phyloP scores from a whole-genome alignment of 2,113 vertebrate species.

The Euleptes europaea region DNA sequence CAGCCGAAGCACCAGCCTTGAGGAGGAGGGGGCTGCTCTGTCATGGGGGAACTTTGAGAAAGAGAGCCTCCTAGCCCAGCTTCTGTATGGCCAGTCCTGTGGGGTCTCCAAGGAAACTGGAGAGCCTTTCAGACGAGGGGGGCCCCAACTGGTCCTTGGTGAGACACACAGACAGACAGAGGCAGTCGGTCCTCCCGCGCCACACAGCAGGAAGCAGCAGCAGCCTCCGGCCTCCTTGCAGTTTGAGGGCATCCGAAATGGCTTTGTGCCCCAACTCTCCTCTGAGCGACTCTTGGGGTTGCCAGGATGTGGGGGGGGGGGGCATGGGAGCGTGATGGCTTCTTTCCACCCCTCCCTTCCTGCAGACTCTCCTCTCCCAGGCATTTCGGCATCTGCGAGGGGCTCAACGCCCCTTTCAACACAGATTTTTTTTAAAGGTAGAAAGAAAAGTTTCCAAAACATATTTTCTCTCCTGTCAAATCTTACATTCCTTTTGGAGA shows the following conservation, averaged over 20 bases:
- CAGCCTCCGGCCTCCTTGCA: no score
- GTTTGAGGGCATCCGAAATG: no score
- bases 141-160: no score
- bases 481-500: constrained; percentile 47
- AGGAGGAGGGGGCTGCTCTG: not conserved
- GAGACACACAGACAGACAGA: no score
- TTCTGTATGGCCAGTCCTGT: no score
- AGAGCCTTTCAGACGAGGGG: no score
- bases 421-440: constrained; percentile 62
- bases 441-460: constrained; percentile 63
- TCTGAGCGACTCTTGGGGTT: constrained; percentile 21
- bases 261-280: not conserved
- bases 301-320: constrained; percentile 48
- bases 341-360: constrained; percentile 36
- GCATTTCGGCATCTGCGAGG: constrained; percentile 38
- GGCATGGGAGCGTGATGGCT: no score
- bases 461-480: constrained; percentile 63
- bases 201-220: no score
- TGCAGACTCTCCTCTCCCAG: constrained; percentile 34
- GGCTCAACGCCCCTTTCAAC: constrained; percentile 24
- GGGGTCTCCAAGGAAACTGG: no score
- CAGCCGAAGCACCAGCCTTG: constrained; percentile 43
- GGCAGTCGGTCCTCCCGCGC: no score
- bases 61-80: no score
- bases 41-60: not conserved